Conservation (phyloP, 1,140 invertebrate genomes). For the Heliconius hermathena region DNA sequence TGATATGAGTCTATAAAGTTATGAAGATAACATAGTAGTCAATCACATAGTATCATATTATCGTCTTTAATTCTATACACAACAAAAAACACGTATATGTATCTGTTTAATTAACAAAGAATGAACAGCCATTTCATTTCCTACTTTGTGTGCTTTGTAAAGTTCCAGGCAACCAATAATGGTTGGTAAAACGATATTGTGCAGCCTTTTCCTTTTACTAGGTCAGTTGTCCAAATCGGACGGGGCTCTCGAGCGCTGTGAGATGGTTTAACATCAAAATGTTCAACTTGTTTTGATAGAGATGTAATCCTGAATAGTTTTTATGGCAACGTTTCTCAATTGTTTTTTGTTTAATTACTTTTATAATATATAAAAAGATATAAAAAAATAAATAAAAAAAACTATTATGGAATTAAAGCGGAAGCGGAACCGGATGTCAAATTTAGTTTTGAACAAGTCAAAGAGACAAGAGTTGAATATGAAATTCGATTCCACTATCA, state of each 20-base stretch:
- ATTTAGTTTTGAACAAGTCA: no score
- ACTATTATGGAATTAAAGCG: no score
- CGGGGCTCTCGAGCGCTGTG: not conserved
- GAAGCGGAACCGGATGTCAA: no score
- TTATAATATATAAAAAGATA: not conserved
- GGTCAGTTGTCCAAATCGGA: slow-evolving; percentile 10
- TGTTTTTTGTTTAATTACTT: not conserved
- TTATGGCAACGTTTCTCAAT: not conserved
- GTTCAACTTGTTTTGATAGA: slow-evolving; percentile 1
- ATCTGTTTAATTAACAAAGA: not conserved
- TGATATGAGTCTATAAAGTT: no score
- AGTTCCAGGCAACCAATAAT: slow-evolving; percentile 9
- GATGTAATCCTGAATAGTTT: not conserved
- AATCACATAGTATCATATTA: no score
- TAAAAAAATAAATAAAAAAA: no score
- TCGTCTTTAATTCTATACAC: no score
- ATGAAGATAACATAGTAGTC: no score
- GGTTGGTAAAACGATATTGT: slow-evolving; percentile 6
- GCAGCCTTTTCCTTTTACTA: slow-evolving; percentile 7
- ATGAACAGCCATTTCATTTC: not conserved
- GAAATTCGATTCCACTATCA: no score
- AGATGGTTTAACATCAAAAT: not conserved
- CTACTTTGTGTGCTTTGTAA: not conserved
- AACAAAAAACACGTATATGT: no score
- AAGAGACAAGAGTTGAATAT: no score